These are phyloP conservation scores for Chirona hameri DNA, from an alignment of 2,888 invertebrate genomes.

Conservation along the genomic window DNA sequence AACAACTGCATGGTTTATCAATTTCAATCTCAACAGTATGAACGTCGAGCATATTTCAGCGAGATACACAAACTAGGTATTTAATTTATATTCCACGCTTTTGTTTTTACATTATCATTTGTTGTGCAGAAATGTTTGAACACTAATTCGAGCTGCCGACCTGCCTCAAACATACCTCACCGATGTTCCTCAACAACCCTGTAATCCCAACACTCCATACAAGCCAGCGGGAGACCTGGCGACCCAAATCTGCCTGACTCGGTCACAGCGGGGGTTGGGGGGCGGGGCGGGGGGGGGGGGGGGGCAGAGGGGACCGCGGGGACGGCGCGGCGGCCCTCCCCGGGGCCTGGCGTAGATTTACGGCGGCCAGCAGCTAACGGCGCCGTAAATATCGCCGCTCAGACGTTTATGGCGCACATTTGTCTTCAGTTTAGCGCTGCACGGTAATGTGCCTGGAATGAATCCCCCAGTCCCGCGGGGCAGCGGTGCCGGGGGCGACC, in stretches of 20 bases:
- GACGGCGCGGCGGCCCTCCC: background rate
- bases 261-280: no score
- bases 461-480: background rate
- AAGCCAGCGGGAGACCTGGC: no score
- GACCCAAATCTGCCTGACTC: no score
- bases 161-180: no score
- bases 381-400: background rate
- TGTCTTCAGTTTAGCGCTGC: conserved; percentile 9
- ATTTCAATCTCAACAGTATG: no score
- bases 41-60: no score
- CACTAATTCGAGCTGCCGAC: no score
- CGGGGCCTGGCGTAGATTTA: background rate
- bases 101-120: no score
- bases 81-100: no score
- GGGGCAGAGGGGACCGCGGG: background rate
- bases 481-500: background rate
- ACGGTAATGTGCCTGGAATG: background rate
- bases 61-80: no score
- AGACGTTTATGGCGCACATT: conserved; percentile 3
- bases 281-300: background rate
- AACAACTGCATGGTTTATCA: no score
- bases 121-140: no score
- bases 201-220: background rate
- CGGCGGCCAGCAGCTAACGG: background rate
- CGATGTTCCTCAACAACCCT: background rate